Conservation (phyloP, 2,888 invertebrate genomes). For the Drosophila melanocephala region DNA sequence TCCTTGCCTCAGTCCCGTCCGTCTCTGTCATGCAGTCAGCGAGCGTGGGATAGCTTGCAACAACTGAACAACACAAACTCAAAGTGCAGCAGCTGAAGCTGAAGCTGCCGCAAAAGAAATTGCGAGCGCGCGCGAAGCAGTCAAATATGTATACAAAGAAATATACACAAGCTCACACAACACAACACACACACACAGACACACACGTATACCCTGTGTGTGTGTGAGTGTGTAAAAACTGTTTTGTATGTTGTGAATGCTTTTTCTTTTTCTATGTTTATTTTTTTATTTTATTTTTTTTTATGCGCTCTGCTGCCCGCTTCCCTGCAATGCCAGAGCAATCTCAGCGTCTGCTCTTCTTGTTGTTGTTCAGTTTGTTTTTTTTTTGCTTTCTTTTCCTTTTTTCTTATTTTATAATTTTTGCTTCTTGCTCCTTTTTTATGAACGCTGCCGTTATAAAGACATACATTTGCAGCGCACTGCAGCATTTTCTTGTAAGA, state of each 20-base stretch:
- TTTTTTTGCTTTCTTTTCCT: constrained; percentile 30
- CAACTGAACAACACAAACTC: constrained; percentile 75
- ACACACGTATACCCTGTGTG: constrained; percentile 17
- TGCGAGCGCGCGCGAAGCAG: constrained; percentile 76
- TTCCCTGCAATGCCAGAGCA: constrained; percentile 39
- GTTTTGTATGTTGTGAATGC: constrained; percentile 74
- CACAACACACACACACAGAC: constrained; percentile 44
- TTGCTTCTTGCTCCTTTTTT: constrained; percentile 68
- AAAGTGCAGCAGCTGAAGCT: constrained; percentile 72
- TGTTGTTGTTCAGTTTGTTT: constrained; percentile 34
- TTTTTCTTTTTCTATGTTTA: constrained; percentile 51
- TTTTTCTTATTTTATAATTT: constrained; percentile 73
- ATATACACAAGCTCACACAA: constrained; percentile 43
- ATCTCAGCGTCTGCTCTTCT: constrained; percentile 42
- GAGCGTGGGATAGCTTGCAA: constrained; percentile 77
- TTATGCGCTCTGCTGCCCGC: constrained; percentile 36
- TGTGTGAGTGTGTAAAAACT: constrained; percentile 56
- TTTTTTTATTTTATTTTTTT: constrained; percentile 46
- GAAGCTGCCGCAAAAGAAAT: constrained; percentile 71
- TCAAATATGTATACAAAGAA: constrained; percentile 65
- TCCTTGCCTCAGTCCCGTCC: constrained; percentile 65
- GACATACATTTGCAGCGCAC: constrained; percentile 76
- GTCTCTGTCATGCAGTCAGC: constrained; percentile 71
- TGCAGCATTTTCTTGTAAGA: constrained; percentile 78
- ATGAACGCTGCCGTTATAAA: constrained; percentile 77